Conservation (phyloP, 2,113 vertebrate species). For the Aegithalos caudatus region DNA sequence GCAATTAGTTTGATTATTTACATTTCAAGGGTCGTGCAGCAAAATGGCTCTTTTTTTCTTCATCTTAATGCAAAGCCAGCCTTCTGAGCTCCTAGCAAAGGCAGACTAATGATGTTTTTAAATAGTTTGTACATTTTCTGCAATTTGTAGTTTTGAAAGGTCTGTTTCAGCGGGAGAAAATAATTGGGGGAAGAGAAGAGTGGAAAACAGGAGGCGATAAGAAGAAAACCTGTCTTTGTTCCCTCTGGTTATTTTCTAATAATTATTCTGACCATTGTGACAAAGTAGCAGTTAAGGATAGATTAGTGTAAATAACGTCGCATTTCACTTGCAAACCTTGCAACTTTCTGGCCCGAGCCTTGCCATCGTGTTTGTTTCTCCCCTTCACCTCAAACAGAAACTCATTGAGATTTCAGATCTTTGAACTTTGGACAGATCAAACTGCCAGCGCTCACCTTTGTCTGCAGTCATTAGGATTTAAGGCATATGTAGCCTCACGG, state of each 20-base stretch:
- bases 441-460: constrained; percentile 48
- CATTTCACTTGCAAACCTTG: constrained; percentile 8
- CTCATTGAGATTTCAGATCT: constrained; percentile 56
- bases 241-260: constrained; percentile 43
- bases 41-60: neutral
- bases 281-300: constrained; percentile 54
- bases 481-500: neutral
- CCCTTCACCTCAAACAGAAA: constrained; percentile 49
- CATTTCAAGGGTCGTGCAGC: neutral
- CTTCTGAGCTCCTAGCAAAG: neutral
- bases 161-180: neutral
- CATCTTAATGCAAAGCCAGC: neutral
- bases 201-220: constrained; percentile 1
- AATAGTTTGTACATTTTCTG: neutral
- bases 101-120: neutral
- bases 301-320: constrained; percentile 44
- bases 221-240: constrained; percentile 53
- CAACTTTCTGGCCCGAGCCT: neutral
- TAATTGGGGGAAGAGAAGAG: neutral
- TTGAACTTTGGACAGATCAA: constrained; percentile 74
- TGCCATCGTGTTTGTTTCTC: constrained; percentile 45
- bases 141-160: neutral
- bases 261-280: constrained; percentile 52
- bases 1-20: neutral
- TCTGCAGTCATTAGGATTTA: constrained; percentile 3